Base-by-base conservation (phyloP, 30 jellyfish, hydroid and myxozoan genomes). In the Calvadosia cruxmelitensis region DNA sequence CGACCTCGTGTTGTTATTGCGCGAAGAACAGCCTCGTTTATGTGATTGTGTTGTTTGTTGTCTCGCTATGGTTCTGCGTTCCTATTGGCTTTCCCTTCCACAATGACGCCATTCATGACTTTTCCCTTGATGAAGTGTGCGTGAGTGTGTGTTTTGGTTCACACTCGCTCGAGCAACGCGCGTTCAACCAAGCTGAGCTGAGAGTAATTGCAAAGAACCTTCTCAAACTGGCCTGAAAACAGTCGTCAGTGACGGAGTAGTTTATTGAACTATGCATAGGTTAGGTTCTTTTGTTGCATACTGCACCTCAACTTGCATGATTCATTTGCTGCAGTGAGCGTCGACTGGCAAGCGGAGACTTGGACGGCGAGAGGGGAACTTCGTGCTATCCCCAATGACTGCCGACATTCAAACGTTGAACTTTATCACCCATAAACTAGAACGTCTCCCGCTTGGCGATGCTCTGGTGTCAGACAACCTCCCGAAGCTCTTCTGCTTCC, bases 321-420 rank as follows among this genome's bases (percentile, higher is more conserved):
- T n/a, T n/a, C n/a, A n/a, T n/a, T n/a, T n/a, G n/a, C n/a, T n/a
- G n/a, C n/a, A n/a, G n/a, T n/a, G n/a, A n/a, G n/a, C n/a, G n/a
- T n/a, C n/a, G n/a, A n/a, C n/a, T n/a, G n/a, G n/a, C n/a, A n/a
- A n/a, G n/a, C n/a, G n/a, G n/a, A n/a, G n/a, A n/a, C n/a, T n/a
- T 42, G 10, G 10, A 42, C 57, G 57, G 57, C 20, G 10, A 20
- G 57, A 42, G 57, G 57, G 57, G 57, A 42, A 57, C 13, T 26
- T 30, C 32, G 24, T 2, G 32, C 10, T n/a, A 66, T 16, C 74
- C 25, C 66, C 74, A 65, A 65, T 65, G 74, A 65, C 74, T 16
- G 74, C 74, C 74, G 74, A 65, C 66, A 65, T 65, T 23, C 74
- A 65, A 30, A 65, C 74, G 66, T 25, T 65, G 32, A 65, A 20